Evolutionary conservation across 2,888 invertebrate genomes (phyloP), one percentile per base, ranked within the genome.

Genomic region (Tenthredo scrophulariae): DNA sequence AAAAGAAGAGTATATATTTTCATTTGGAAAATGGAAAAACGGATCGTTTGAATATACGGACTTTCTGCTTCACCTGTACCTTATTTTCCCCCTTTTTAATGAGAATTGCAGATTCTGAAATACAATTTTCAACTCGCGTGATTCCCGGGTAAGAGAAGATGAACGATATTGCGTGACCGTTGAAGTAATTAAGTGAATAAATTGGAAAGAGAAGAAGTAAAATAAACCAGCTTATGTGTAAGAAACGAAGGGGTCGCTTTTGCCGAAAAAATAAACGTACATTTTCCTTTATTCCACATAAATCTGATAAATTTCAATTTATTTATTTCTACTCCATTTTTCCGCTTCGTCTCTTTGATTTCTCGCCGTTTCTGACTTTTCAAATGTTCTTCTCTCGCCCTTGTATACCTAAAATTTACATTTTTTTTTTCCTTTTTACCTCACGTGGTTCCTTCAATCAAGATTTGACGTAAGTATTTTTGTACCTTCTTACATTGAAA

Each of bases 111-210:
- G 77, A 77, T 18, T 77, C 77, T 54, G 15, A n/a, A 77, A 77
- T 77, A 77, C 33, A 77, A 77, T 77, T 33, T 77, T 50, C 77
- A 29, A 77, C 29, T 77, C 54, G 77, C 77, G 54, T 77, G 77
- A 77, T 77, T 77, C 50, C 54, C 26, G 26, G 50, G 26, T 77
- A 77, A 33, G 33, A 80, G 80, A 80, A 80, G 80, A 80, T 22
- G 80, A 58, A 80, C 80, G 80, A 62, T 62, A 58, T 77, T 77
- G 77, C 77, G 77, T 77, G 77, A 77, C 77, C 50, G 50, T 77
- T 77, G 50, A 77, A 46, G 77, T 77, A 77, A 77, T 77, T 77
- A 77, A 77, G 77, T 50, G 77, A 77, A 80, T 80, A 80, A 80
- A 62, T 58, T 62, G 22, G 37, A 80, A 80, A 18, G 62, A 37